A percentile compares a stretch with the other conserved stretches of the same genome.
Evolutionary conservation across 1,140 invertebrate genomes (phyloP).

Genomic region (Leptestheria dahalacensis): DNA sequence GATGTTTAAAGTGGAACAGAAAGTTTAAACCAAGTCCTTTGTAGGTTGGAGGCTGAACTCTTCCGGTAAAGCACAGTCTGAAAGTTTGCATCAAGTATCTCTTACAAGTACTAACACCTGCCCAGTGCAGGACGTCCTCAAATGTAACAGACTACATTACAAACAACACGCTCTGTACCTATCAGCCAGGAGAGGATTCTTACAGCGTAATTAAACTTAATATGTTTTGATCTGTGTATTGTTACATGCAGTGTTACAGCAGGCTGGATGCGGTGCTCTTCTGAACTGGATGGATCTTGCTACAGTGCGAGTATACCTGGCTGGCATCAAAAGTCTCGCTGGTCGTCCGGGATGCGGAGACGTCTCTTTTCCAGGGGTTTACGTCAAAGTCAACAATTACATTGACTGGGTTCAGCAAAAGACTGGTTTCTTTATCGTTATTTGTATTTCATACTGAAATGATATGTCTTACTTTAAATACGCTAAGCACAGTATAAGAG

Average conservation of each 20-base stretch:
- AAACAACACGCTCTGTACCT: constrained; percentile 48
- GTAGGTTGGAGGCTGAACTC: constrained; percentile 46
- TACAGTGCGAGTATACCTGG: constrained; percentile 28
- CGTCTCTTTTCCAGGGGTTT: constrained; percentile 25
- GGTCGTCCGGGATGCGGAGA: constrained; percentile 34
- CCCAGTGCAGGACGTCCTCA: constrained; percentile 29
- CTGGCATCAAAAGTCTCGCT: constrained; percentile 42
- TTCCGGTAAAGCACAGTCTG: constrained; percentile 36
- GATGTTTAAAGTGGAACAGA: neutral
- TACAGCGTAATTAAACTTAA: constrained; percentile 28
- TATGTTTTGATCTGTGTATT: neutral
- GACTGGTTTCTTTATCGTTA: too few species aligned
- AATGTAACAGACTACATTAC: constrained; percentile 26
- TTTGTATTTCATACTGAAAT: too few species aligned
- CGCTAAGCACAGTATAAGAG: too few species aligned
- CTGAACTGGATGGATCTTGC: constrained; percentile 37
- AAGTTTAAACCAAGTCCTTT: neutral
- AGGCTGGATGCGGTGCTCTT: constrained; percentile 52
- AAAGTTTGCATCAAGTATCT: constrained; percentile 38
- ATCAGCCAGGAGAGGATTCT: constrained; percentile 39
- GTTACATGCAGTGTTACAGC: constrained; percentile 18
- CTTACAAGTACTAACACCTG: constrained; percentile 38
- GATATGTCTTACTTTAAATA: too few species aligned
- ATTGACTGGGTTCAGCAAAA: neutral
- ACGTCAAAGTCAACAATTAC: constrained; percentile 5